Evolutionary conservation across 2,888 invertebrate species (phyloP).

Genomic region (Lamproptera curius): DNA sequence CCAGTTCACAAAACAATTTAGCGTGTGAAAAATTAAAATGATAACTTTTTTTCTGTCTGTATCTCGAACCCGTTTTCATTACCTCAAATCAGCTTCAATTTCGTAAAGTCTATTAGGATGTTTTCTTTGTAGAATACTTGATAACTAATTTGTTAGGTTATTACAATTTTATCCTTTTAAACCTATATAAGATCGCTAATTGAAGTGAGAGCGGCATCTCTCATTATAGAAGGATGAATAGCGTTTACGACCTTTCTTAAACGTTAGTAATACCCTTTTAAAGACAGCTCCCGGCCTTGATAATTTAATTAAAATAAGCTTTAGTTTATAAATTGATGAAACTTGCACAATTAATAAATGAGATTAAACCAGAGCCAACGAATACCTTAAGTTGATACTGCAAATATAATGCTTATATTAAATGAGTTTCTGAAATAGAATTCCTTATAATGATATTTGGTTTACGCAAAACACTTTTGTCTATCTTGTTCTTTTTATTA

Average conservation of each 20-base stretch:
- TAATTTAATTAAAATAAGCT: neutral
- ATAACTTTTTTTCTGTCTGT: neutral
- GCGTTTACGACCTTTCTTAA: neutral
- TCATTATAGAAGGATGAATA: neutral
- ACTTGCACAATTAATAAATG: too few relatives aligned
- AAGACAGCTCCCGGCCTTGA: neutral
- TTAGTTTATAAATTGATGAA: too few relatives aligned
- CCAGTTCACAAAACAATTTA: neutral
- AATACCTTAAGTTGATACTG: too few relatives aligned
- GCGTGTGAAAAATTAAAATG: neutral
- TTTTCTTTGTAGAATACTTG: neutral
- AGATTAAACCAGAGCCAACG: too few relatives aligned
- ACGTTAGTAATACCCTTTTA: constrained; percentile 1
- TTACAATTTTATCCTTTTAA: neutral
- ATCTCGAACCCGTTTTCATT: too few relatives aligned
- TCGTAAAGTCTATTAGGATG: neutral
- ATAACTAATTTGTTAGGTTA: neutral
- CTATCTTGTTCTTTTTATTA: too few relatives aligned
- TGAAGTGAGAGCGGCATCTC: neutral
- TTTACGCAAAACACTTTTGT: too few relatives aligned
- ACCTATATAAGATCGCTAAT: constrained; percentile 2
- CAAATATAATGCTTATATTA: too few relatives aligned
- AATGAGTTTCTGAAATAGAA: too few relatives aligned
- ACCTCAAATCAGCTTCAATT: neutral
- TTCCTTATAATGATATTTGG: too few relatives aligned